These are phyloP conservation scores for Rhagologus leucostigma DNA, from an alignment of 2,113 vertebrate species.

Conservation along the genomic window DNA sequence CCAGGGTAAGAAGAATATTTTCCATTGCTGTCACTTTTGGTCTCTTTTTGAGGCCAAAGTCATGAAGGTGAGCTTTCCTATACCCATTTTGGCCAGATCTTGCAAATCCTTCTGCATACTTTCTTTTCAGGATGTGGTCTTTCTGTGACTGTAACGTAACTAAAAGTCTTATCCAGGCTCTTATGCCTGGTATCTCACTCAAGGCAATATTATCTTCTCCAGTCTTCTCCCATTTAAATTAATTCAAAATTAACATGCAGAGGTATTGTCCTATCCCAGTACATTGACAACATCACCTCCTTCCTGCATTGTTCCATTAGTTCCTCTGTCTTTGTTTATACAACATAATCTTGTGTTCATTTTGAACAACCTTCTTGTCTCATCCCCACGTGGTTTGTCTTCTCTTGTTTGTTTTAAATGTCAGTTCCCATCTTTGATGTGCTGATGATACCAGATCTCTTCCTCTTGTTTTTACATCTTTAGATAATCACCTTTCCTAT, in stretches of 20 bases:
- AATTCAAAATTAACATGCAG: background rate
- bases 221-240: background rate
- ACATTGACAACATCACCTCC: background rate
- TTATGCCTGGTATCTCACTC: background rate
- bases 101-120: background rate
- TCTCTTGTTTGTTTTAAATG: background rate
- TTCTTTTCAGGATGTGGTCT: background rate
- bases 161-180: background rate
- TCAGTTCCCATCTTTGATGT: slow-evolving; percentile 4
- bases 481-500: slow-evolving; percentile 15
- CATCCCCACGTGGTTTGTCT: background rate
- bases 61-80: background rate
- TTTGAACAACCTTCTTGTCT: background rate
- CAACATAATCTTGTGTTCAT: background rate
- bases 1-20: background rate
- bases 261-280: background rate
- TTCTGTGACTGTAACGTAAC: background rate
- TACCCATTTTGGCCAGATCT: background rate
- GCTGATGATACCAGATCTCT: background rate
- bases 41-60: background rate
- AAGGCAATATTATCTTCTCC: background rate
- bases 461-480: slow-evolving; percentile 6
- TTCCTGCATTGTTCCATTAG: background rate
- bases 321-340: background rate
- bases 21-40: background rate